Evolutionary conservation across 2,113 vertebrate species (phyloP).

Genomic region (Scatophagus argus): DNA sequence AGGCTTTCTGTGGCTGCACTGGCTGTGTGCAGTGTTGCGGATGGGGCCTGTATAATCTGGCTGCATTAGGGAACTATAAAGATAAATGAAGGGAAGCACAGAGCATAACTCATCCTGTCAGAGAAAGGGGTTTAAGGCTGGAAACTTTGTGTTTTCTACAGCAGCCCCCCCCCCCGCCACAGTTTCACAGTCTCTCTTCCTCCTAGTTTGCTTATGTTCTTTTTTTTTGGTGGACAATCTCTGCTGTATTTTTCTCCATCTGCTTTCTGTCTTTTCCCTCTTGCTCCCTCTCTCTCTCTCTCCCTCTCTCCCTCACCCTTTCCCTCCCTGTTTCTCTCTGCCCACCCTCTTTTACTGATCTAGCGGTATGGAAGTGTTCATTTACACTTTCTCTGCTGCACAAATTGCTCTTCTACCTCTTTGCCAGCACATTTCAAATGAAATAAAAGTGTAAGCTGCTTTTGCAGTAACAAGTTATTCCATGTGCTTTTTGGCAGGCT

Average conservation of each 20-base stretch:
- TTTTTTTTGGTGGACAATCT: constrained; percentile 18
- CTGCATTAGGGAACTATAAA: constrained; percentile 83
- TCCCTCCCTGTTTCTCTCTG: neutral
- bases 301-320: neutral
- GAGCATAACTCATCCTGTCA: constrained; percentile 86
- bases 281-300: constrained; percentile 6
- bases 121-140: constrained; percentile 68
- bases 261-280: constrained; percentile 55
- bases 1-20: constrained; percentile 64
- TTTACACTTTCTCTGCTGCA: constrained; percentile 70
- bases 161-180: constrained; percentile 55
- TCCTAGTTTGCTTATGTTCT: constrained; percentile 29
- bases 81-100: constrained; percentile 82
- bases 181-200: constrained; percentile 56
- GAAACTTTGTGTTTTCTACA: constrained; percentile 82
- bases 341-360: constrained; percentile 53
- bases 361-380: constrained; percentile 70
- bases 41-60: constrained; percentile 81
- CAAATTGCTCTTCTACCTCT: constrained; percentile 75
- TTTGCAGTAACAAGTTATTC: constrained; percentile 65
- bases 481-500: constrained; percentile 67
- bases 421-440: constrained; percentile 73
- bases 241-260: constrained; percentile 64
- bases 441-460: constrained; percentile 72
- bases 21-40: constrained; percentile 71